Evolutionary conservation across 2,888 invertebrate genomes (phyloP).

Genomic region (Agrochola lota): DNA sequence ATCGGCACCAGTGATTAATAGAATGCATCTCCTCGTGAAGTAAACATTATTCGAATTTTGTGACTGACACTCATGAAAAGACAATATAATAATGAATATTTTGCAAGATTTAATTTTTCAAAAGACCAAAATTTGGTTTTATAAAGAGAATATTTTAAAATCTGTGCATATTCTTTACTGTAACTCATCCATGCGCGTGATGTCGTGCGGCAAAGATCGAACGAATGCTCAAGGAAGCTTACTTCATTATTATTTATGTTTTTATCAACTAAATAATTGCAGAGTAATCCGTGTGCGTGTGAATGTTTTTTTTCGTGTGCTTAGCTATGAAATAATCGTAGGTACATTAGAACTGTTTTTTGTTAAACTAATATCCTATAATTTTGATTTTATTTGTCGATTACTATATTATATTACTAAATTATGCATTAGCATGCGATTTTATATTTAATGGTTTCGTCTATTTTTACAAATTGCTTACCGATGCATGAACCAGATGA

Average conservation of each 20-base stretch:
- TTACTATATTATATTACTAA: not conserved
- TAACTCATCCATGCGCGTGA: too few relatives aligned
- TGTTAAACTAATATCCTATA: constrained; percentile 14
- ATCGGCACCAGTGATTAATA: too few relatives aligned
- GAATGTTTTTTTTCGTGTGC: constrained; percentile 19
- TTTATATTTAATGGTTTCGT: not conserved
- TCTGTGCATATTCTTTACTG: too few relatives aligned
- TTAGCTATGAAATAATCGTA: not conserved
- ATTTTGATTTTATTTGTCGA: constrained; percentile 11
- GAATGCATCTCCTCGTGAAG: too few relatives aligned
- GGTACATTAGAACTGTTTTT: constrained; percentile 18
- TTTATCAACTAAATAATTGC: constrained; percentile 12
- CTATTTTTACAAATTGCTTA: constrained; percentile 3
- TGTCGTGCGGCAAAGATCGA: too few relatives aligned
- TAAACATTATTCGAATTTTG: too few relatives aligned
- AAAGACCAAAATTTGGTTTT: too few relatives aligned
- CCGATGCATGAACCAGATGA: not conserved
- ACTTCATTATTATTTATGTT: not conserved
- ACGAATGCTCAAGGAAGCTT: not conserved
- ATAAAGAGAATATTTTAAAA: too few relatives aligned
- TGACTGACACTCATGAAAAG: too few relatives aligned
- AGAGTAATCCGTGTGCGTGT: constrained; percentile 19
- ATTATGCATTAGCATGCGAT: not conserved
- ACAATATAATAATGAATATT: too few relatives aligned
- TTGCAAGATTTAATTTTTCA: too few relatives aligned